Base-by-base conservation (phyloP, 2,113 vertebrate species). In the Conger conger region DNA sequence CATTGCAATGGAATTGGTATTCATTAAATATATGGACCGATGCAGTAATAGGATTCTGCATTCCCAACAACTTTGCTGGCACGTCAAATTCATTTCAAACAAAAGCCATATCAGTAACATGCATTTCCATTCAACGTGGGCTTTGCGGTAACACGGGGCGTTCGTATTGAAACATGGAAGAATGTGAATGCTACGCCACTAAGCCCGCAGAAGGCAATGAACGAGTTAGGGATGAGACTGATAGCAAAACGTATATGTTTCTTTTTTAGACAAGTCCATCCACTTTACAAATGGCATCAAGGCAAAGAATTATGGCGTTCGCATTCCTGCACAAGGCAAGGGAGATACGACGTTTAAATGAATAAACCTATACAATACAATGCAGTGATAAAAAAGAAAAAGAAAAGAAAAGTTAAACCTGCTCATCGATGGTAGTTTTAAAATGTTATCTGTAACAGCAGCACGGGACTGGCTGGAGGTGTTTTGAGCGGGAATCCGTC, bases 291-390 rank as follows among this genome's bases (percentile, higher is more conserved):
- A 82, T 60, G 80, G 81, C 82, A 80, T 86, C 83, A 86, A 89
- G 77, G 84, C 83, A 86, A 85, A 88, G 80, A 80, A 89, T 50
- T 82, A 91, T 79, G 36, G 50, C 77, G 86, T 90, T 91, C 88
- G 88, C 88, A 89, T 89, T 84, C 79, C 84, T 76, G 68, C 79
- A 88, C 40, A 87, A 86, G 79, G 86, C 81, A 84, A 50, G 81
- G 77, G 89, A 90, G 89, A 87, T 88, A 91, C 92, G 92, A 91
- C 68, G 68, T 73, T 33, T 90, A 91, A 90, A 87, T 88, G 90
- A 92, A 91, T 90, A 92, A 89, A 90, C 88, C 87, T 88, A 93
- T 91, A 89, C 79, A 87, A 87, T 42, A 90, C 90, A 91, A 93
- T 91, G 89, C 80, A 87, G 86, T 50, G 89, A 63, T 30, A 57